Conservation (phyloP, 1,140 invertebrate species). For the Drosophila varians region DNA sequence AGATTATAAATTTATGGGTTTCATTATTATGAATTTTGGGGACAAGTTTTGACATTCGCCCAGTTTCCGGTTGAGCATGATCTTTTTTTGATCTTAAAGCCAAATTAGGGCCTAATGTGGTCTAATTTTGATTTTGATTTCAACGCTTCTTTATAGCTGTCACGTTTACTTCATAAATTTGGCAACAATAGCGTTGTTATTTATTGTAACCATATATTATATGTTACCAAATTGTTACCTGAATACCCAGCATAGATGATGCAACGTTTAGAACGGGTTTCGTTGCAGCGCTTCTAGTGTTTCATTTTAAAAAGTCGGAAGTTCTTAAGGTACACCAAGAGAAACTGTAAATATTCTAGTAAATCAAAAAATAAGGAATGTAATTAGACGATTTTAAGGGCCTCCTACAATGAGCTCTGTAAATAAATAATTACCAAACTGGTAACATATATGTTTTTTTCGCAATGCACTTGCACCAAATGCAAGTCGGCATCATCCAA, state of each 20-base stretch:
- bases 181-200: conserved; percentile 7
- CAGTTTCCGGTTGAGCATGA: conserved; percentile 35
- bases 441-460: not conserved
- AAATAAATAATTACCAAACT: not conserved
- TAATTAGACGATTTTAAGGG: no score
- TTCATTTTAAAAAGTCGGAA: not conserved
- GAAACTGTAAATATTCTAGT: not conserved
- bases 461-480: conserved; percentile 1
- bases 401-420: no score
- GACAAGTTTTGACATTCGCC: conserved; percentile 45
- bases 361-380: no score
- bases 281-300: not conserved
- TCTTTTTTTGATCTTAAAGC: conserved; percentile 13
- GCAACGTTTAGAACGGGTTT: conserved; percentile 5
- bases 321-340: not conserved
- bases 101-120: conserved; percentile 40
- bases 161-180: conserved; percentile 37
- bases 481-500: conserved; percentile 9
- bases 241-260: not conserved
- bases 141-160: conserved; percentile 28
- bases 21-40: conserved; percentile 27
- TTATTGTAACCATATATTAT: no score
- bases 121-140: conserved; percentile 43
- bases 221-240: conserved; percentile 6
- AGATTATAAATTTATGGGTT: conserved; percentile 45